Evolutionary conservation across 2,797 vertebrate species (phyloP), one percentile per base, ranked within the genome.

Genomic region (Argya squamiceps): DNA sequence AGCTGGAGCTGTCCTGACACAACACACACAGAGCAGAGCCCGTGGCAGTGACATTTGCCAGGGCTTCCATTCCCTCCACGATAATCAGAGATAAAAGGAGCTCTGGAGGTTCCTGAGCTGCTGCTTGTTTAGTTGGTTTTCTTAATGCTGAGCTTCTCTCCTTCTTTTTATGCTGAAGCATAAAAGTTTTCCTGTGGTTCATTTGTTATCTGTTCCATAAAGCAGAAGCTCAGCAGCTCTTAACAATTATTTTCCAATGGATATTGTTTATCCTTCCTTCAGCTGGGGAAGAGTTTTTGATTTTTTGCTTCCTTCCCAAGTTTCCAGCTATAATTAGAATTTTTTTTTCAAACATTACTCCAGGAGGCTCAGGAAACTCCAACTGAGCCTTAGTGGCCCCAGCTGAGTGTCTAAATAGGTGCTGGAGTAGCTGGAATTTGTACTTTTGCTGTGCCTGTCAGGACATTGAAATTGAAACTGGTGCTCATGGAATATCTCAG

Each of bases 271-370:
- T 67, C 32, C 34, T 91, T 81, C 64, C 80, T 69, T 52, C 21
- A 79, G 50, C 74, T 63, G 74, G 43, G 39, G 59, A 84, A 82
- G 36, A 4, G 4, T 8, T 95, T 69, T 91, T 76, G 37, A 12
- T 76, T 93, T 85, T 85, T 80, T 88, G 16, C 64, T 94, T 96
- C 67, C 81, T 89, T 95, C 85, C 65, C 71, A 84, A 89, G 67
- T 93, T 96, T 91, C 93, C 71, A 84, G 2, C 60, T 93, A 67
- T 73, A 84, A 94, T 90, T 94, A 94, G 81, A 70, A 92, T 36
- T 14, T 52, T 12, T 76, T n/a, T 95, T 69, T 84, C 60, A 30
- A 23, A 5, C 3, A 55, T 24, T 41, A 15, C 29, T 63, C 8
- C 23, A 24, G 56, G 15, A 76, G 44, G 22, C 21, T 84, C 43